Evolutionary conservation across 2,113 vertebrate genomes (phyloP).

Genomic region (Barnardius zonarius): DNA sequence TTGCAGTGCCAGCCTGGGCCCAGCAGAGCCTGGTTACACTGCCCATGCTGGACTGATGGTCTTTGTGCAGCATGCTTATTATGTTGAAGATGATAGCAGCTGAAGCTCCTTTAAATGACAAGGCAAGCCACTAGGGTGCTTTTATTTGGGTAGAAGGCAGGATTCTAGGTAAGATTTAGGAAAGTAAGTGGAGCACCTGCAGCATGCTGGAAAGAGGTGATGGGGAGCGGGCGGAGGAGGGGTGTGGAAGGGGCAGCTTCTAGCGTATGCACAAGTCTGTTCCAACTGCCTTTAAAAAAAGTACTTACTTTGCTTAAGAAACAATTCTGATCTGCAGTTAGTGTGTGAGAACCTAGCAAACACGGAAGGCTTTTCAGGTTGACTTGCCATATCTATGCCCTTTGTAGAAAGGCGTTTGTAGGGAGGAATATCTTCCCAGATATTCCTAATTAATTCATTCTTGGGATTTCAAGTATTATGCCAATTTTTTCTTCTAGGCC

Average conservation of each 20-base stretch:
- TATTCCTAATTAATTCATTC: not conserved
- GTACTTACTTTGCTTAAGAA: not conserved
- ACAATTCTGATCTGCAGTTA: not conserved
- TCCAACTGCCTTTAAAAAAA: not conserved
- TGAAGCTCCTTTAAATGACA: not conserved
- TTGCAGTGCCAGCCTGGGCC: not conserved
- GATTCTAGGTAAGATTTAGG: not conserved
- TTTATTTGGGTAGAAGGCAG: not conserved
- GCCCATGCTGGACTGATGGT: not conserved
- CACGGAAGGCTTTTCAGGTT: not conserved
- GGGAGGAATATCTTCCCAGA: not conserved
- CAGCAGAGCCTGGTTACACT: fast-evolving
- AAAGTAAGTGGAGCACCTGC: not conserved
- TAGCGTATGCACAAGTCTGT: not conserved
- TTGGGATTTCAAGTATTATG: not conserved
- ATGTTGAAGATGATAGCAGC: not conserved
- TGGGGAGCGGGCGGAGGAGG: too few species aligned
- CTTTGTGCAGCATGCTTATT: not conserved
- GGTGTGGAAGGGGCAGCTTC: not conserved
- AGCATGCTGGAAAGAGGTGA: not conserved
- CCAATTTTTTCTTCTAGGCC: not conserved
- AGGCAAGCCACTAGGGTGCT: not conserved
- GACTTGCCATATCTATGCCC: not conserved
- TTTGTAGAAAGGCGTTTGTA: not conserved
- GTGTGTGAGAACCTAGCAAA: not conserved